Conservation (phyloP, 2,797 vertebrate species). For the Lepidocolaptes lacrymiger region DNA sequence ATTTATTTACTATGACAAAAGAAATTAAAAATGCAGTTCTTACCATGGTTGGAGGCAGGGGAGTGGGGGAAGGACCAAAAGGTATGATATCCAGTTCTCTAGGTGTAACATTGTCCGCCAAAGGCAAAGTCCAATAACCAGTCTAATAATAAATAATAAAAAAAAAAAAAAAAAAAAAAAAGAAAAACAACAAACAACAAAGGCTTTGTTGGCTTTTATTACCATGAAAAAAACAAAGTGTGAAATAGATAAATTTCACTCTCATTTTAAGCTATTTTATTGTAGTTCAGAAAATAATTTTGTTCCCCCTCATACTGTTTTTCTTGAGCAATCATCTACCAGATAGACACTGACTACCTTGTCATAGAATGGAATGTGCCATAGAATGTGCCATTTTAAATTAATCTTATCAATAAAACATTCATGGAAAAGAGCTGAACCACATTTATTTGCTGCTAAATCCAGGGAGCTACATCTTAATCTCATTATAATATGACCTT, state of each 20-base stretch:
- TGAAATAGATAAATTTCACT: neutral
- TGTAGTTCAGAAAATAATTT: slow-evolving; percentile 40
- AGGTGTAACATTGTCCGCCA: neutral
- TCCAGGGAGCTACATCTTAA: slow-evolving; percentile 47
- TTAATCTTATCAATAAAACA: slow-evolving; percentile 69
- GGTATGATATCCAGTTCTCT: neutral
- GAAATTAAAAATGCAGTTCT: neutral
- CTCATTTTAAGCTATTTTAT: slow-evolving; percentile 60
- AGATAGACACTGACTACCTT: slow-evolving; percentile 41
- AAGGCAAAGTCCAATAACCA: neutral
- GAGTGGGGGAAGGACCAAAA: neutral
- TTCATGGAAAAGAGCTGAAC: slow-evolving; percentile 46
- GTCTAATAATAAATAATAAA: neutral
- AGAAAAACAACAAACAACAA: neutral
- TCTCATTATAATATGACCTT: slow-evolving; percentile 62
- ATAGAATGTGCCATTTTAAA: slow-evolving; percentile 45
- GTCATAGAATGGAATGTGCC: slow-evolving; percentile 42
- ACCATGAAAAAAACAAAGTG: neutral
- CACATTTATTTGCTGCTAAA: slow-evolving; percentile 62
- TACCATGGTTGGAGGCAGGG: too few relatives aligned
- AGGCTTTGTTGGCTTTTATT: neutral
- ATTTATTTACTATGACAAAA: neutral
- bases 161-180: neutral
- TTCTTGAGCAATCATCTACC: slow-evolving; percentile 51
- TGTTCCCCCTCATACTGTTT: slow-evolving; percentile 13